These are phyloP conservation scores for Corythaixoides concolor DNA, from an alignment of 2,113 vertebrate genomes.

Conservation along the genomic window DNA sequence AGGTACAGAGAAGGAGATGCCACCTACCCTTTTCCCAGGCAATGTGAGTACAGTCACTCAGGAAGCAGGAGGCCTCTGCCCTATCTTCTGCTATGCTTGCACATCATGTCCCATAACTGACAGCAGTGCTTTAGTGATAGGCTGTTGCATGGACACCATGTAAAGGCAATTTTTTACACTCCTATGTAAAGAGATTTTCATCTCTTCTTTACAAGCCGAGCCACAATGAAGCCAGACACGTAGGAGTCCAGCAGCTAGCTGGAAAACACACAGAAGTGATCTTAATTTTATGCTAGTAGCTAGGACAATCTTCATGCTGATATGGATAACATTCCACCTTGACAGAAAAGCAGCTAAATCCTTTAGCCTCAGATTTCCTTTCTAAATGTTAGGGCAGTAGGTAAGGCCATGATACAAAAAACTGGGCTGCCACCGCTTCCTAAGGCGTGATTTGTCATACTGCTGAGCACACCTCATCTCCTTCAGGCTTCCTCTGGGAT, in stretches of 20 bases:
- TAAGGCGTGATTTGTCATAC: rapidly evolving
- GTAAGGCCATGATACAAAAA: background rate
- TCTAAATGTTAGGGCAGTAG: background rate
- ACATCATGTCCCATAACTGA: background rate
- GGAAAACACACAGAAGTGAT: background rate
- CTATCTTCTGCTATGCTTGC: background rate
- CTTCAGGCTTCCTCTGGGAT: background rate
- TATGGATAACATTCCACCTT: background rate
- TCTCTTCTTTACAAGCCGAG: background rate
- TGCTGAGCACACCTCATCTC: background rate
- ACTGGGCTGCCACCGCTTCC: background rate
- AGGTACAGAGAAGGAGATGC: background rate
- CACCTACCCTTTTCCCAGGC: background rate
- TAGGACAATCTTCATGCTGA: background rate
- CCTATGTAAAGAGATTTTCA: background rate
- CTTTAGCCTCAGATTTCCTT: background rate
- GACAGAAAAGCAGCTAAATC: background rate
- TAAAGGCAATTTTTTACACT: background rate
- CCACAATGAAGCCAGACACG: background rate
- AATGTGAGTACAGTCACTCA: background rate
- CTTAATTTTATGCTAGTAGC: background rate
- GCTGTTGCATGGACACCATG: background rate
- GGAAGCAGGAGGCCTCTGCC: background rate
- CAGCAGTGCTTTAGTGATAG: background rate
- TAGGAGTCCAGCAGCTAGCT: background rate